phyloP scores from a whole-genome alignment of 2,888 invertebrate genomes.

The Dynastes hyllus region DNA sequence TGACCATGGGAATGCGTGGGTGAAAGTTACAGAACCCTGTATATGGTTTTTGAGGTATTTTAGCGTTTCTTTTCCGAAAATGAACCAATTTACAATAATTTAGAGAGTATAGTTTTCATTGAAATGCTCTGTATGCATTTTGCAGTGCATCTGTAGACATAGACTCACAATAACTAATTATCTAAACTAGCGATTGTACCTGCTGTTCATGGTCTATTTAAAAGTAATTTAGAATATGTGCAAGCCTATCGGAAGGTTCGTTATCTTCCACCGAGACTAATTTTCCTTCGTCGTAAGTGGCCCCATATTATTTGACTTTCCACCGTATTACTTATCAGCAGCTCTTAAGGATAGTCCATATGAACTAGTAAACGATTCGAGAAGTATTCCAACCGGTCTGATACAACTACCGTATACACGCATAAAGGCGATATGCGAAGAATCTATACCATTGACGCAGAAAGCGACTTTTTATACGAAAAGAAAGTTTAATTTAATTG shows the following conservation, averaged over 20 bases:
- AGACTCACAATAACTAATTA: neutral
- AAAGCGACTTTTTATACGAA: conserved; percentile 32
- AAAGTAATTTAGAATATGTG: conserved; percentile 31
- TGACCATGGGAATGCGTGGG: no score
- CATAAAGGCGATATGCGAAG: conserved; percentile 42
- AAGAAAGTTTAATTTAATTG: conserved; percentile 45
- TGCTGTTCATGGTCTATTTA: conserved; percentile 32
- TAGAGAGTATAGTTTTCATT: no score
- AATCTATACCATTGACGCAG: conserved; percentile 35
- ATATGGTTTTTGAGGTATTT: no score
- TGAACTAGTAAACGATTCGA: conserved; percentile 3
- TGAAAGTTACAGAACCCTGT: no score
- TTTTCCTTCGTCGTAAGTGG: conserved; percentile 17
- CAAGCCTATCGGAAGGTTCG: conserved; percentile 23
- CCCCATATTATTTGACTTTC: conserved; percentile 37
- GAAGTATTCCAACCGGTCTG: conserved; percentile 43
- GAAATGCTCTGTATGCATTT: neutral
- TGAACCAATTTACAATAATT: no score
- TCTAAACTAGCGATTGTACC: conserved; percentile 9
- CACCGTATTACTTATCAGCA: conserved; percentile 17
- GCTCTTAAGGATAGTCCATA: conserved; percentile 5
- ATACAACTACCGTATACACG: conserved; percentile 35
- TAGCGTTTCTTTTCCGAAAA: no score
- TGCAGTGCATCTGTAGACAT: neutral
- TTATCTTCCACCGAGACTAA: conserved; percentile 27